These are phyloP conservation scores for Apostichopus californicus DNA, from an alignment of 35 echinoderm and acorn worm genomes.

Conservation along the genomic window DNA sequence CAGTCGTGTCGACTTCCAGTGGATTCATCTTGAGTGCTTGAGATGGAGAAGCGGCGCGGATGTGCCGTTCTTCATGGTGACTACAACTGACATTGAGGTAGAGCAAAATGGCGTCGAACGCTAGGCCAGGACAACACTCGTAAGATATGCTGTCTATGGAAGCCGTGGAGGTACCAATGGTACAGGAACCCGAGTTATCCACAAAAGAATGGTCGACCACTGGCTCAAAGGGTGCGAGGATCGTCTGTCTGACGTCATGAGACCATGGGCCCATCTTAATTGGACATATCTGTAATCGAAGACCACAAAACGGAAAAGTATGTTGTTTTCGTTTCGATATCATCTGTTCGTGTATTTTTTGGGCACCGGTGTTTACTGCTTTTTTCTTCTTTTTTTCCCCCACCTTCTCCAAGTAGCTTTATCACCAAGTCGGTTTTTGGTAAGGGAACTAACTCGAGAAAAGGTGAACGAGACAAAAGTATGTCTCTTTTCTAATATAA, in stretches of 20 bases:
- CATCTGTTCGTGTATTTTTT: no score
- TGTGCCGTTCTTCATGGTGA: no score
- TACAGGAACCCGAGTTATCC: background rate
- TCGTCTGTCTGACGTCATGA: slow-evolving; percentile 19
- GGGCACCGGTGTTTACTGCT: no score
- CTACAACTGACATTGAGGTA: background rate
- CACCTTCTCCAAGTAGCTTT: no score
- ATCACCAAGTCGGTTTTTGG: no score
- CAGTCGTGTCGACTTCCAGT: background rate
- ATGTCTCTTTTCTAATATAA: no score
- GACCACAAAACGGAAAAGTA: no score
- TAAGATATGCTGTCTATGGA: background rate
- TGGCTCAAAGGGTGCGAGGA: background rate
- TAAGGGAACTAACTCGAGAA: no score
- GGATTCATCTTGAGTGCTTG: background rate
- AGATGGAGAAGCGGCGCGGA: background rate
- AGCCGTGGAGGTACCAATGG: background rate
- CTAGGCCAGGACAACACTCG: background rate
- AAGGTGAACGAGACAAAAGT: no score
- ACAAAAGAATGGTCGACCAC: background rate
- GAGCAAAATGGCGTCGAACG: background rate
- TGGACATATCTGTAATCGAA: slow-evolving; percentile 7
- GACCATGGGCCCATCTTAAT: slow-evolving; percentile 31
- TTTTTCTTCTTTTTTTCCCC: no score
- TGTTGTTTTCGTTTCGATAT: no score